These are phyloP conservation scores for Drosophila ohnishii DNA, from an alignment of 1,140 invertebrate genomes.

Conservation along the genomic window DNA sequence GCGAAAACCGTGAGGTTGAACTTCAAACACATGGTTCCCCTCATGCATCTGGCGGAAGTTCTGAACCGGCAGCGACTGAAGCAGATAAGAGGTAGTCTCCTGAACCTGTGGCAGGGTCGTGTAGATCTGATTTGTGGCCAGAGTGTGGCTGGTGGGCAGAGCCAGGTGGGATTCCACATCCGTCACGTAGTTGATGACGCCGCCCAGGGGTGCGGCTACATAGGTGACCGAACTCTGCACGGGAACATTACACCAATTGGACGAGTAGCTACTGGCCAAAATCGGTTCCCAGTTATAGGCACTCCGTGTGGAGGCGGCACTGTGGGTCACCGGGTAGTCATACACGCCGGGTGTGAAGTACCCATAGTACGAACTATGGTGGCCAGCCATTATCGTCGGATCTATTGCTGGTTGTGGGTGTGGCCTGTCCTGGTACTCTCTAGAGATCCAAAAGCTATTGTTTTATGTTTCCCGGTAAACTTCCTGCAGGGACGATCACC, in stretches of 20 bases:
- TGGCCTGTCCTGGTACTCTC: not conserved
- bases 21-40: not conserved
- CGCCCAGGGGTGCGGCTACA: slow-evolving; percentile 22
- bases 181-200: slow-evolving; percentile 35
- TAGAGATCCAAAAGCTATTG: not conserved
- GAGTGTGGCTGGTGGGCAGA: slow-evolving; percentile 3
- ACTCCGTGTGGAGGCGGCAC: not conserved
- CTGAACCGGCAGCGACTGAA: not conserved
- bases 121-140: slow-evolving; percentile 3
- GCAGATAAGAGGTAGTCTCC: not conserved
- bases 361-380: slow-evolving; percentile 37
- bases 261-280: not conserved
- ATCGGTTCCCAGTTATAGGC: slow-evolving; percentile 12
- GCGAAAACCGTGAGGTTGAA: not conserved
- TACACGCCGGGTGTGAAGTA: slow-evolving; percentile 43
- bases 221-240: slow-evolving; percentile 18
- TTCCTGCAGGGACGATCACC: not conserved
- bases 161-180: slow-evolving; percentile 45
- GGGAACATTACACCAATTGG: not conserved
- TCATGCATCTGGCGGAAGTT: not conserved
- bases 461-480: not conserved
- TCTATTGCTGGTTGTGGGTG: not conserved
- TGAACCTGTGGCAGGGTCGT: not conserved
- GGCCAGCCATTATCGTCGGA: slow-evolving; percentile 28
- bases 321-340: slow-evolving; percentile 21